A percentile compares a stretch with the other conserved stretches of the same genome.
These are phyloP conservation scores for Laupala kohalensis DNA, from an alignment of 1,140 invertebrate species.

Conservation along the genomic window DNA sequence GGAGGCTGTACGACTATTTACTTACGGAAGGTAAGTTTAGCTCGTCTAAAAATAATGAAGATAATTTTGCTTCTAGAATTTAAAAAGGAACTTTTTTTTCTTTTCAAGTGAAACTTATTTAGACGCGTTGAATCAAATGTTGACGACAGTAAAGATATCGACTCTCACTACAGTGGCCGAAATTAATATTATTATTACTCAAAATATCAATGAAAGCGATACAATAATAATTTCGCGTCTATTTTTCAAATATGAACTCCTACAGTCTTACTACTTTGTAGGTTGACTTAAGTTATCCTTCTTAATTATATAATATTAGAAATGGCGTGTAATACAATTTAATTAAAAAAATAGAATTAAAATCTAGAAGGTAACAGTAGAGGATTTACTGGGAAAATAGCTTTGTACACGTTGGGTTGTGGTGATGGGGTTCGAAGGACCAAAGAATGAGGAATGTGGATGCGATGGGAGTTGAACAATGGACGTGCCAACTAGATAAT, in stretches of 20 bases:
- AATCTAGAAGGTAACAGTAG: neutral
- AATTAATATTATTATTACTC: neutral
- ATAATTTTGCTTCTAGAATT: neutral
- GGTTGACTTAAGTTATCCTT: neutral
- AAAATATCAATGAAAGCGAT: neutral
- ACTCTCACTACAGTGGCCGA: no score
- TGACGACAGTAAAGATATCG: no score
- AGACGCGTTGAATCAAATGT: no score
- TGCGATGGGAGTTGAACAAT: no score
- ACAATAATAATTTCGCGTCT: neutral
- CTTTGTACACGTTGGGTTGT: no score
- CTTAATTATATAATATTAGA: neutral
- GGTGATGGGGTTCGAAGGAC: no score
- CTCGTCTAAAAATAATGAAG: neutral
- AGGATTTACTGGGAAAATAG: neutral
- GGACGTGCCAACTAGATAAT: no score
- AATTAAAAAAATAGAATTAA: neutral
- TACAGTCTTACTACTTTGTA: neutral
- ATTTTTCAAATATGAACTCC: neutral
- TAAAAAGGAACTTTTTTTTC: neutral
- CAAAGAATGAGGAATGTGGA: no score
- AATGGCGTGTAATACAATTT: neutral
- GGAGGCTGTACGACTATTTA: neutral
- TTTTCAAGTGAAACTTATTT: no score
- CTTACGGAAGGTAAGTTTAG: neutral